Conservation (phyloP, 2,888 invertebrate species). For the Latheticus oryzae region DNA sequence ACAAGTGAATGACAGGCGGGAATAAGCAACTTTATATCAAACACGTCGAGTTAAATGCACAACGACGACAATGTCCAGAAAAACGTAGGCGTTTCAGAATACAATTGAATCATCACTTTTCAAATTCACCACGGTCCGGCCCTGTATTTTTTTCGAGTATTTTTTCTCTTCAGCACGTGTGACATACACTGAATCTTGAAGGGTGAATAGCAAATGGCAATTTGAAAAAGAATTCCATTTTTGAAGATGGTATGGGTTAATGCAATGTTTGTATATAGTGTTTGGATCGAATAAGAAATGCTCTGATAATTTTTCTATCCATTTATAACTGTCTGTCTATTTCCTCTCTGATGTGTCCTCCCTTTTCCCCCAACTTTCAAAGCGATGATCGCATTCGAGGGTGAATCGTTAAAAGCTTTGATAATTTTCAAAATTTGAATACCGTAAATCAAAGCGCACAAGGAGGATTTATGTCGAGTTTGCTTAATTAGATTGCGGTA, state of each 20-base stretch:
- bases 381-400: slow-evolving; percentile 55
- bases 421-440: slow-evolving; percentile 59
- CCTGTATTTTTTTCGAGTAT: slow-evolving; percentile 13
- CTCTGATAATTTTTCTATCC: slow-evolving; percentile 77
- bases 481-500: slow-evolving; percentile 6
- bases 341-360: slow-evolving; percentile 68
- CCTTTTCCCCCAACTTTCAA: slow-evolving; percentile 44
- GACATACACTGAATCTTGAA: slow-evolving; percentile 4
- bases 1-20: slow-evolving; percentile 61
- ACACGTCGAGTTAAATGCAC: slow-evolving; percentile 11
- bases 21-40: slow-evolving; percentile 49
- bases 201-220: slow-evolving; percentile 44
- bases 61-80: too few species aligned
- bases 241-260: slow-evolving; percentile 37
- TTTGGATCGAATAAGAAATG: slow-evolving; percentile 67
- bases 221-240: slow-evolving; percentile 43
- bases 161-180: slow-evolving; percentile 4
- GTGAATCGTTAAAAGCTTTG: slow-evolving; percentile 61
- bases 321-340: slow-evolving; percentile 79
- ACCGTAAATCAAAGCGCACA: slow-evolving; percentile 57
- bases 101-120: slow-evolving; percentile 35
- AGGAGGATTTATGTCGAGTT: slow-evolving; percentile 18
- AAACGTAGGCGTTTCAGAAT: slow-evolving; percentile 37
- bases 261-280: slow-evolving; percentile 44
- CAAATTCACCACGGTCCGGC: slow-evolving; percentile 11